These are phyloP conservation scores for Sinodicranocentrus sp. DNA, from an alignment of 2,888 invertebrate genomes.

Conservation along the genomic window DNA sequence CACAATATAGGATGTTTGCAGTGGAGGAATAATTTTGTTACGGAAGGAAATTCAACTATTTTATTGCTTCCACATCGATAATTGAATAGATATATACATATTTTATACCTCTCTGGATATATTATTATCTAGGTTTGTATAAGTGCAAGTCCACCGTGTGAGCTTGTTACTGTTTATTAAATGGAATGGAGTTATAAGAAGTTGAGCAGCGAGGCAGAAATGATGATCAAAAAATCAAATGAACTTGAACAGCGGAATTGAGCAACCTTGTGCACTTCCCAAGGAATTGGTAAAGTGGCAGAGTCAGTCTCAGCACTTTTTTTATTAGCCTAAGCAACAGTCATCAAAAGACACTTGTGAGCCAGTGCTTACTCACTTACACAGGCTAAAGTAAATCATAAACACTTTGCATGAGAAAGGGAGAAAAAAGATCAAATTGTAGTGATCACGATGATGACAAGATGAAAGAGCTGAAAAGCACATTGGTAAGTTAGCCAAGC, in stretches of 20 bases:
- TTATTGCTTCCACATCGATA: constrained; percentile 52
- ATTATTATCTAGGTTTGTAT: no score
- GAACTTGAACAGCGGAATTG: constrained; percentile 49
- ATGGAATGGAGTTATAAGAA: neutral
- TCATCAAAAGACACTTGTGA: neutral
- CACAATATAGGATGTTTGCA: neutral
- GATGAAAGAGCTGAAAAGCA: neutral
- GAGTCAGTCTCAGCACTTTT: neutral
- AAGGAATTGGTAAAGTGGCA: neutral
- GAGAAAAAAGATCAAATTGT: neutral
- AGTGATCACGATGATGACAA: neutral
- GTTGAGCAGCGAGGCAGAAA: neutral
- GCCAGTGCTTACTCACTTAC: neutral
- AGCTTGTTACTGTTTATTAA: no score
- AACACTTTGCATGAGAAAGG: constrained; percentile 24
- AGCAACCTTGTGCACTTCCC: constrained; percentile 29
- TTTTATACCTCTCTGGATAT: neutral
- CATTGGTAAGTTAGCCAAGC: neutral
- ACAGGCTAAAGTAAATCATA: constrained; percentile 28
- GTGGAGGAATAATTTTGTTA: constrained; percentile 31
- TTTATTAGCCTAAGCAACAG: neutral
- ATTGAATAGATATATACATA: constrained; percentile 14
- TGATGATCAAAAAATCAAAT: constrained; percentile 30
- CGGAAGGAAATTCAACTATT: constrained; percentile 24
- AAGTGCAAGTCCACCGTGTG: no score